phyloP scores from a whole-genome alignment of 1,140 invertebrate genomes.

The Mizuhopecten yessoensis region DNA sequence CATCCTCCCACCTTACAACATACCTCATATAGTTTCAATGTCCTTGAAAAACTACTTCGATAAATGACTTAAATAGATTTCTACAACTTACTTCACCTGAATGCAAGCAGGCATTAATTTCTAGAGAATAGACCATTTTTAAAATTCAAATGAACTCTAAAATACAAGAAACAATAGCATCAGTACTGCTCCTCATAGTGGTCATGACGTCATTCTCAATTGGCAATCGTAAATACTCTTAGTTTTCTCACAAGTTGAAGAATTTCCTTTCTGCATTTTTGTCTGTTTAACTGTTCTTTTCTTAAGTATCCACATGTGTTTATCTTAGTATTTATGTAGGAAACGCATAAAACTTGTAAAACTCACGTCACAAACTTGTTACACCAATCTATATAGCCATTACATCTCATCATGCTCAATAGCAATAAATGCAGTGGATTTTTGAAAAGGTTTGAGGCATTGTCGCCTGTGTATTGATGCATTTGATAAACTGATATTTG shows the following conservation, averaged over 20 bases:
- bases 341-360: constrained; percentile 19
- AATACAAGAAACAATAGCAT: too few species aligned
- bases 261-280: background rate
- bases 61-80: too few species aligned
- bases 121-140: too few species aligned
- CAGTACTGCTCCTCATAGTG: background rate
- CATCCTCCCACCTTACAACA: too few species aligned
- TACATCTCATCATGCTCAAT: background rate
- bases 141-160: too few species aligned
- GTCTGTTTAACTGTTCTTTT: background rate
- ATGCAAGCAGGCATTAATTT: too few species aligned
- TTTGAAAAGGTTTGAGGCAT: background rate
- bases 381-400: background rate
- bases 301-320: background rate
- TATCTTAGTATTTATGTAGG: background rate
- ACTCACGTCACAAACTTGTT: constrained; percentile 15
- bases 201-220: background rate
- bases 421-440: background rate
- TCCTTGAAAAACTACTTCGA: too few species aligned
- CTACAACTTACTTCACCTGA: too few species aligned
- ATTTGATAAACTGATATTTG: constrained; percentile 1
- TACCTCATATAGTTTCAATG: too few species aligned
- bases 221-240: background rate
- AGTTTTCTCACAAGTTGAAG: background rate
- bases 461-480: background rate